Conservation (phyloP, 2,888 invertebrate genomes). For the Nineta flava region DNA sequence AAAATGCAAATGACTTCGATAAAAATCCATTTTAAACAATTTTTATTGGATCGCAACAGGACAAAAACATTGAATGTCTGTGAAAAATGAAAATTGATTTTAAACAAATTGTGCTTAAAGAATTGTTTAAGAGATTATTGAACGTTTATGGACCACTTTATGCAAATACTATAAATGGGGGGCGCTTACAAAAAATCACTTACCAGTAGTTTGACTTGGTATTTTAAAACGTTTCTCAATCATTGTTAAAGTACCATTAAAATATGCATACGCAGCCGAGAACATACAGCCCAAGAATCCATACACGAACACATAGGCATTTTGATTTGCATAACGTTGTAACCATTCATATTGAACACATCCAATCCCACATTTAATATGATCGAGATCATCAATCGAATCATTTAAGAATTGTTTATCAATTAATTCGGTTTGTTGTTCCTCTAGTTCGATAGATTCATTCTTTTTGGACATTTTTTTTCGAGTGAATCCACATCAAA, state of each 20-base stretch:
- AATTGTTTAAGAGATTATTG: no score
- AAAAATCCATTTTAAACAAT: no score
- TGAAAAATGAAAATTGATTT: no score
- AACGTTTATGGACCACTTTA: no score
- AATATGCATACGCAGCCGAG: slow-evolving; percentile 52
- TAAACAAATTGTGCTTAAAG: no score
- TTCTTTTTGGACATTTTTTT: neutral
- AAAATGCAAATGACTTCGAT: no score
- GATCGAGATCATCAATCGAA: slow-evolving; percentile 30
- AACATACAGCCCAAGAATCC: slow-evolving; percentile 51
- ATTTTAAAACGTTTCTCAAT: slow-evolving; percentile 58
- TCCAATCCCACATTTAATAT: slow-evolving; percentile 48
- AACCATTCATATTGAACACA: slow-evolving; percentile 37
- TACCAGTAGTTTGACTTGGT: slow-evolving; percentile 51
- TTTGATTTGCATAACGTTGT: slow-evolving; percentile 42
- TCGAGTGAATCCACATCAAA: no score
- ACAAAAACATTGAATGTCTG: no score
- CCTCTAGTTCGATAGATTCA: slow-evolving; percentile 5
- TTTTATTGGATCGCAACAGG: no score
- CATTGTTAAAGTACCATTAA: slow-evolving; percentile 58
- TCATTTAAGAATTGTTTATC: slow-evolving; percentile 23
- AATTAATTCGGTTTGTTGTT: neutral
- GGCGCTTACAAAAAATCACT: slow-evolving; percentile 10
- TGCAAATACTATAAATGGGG: neutral
- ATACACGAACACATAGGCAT: slow-evolving; percentile 42